Conservation (phyloP, 2,888 invertebrate species). For the Eupelmus urozonus region DNA sequence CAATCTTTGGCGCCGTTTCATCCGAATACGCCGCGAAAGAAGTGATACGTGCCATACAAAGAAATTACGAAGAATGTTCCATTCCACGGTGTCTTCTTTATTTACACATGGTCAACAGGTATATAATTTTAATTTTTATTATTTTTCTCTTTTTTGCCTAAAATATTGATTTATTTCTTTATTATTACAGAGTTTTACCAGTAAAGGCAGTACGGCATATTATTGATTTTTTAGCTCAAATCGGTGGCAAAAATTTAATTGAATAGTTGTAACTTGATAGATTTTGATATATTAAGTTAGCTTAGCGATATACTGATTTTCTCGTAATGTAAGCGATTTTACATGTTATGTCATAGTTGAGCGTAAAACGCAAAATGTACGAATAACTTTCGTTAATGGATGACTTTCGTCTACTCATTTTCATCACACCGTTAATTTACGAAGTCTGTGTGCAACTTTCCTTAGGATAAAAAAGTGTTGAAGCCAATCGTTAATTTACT, state of each 20-base stretch:
- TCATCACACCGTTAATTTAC: background rate
- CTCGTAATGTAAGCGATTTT: background rate
- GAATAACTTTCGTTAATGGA: background rate
- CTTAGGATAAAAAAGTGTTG: background rate
- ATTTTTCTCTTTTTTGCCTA: background rate
- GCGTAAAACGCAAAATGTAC: background rate
- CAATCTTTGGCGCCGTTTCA: slow-evolving; percentile 66
- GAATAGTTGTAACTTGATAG: too few relatives aligned
- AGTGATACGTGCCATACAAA: slow-evolving; percentile 68
- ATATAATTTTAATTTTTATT: background rate
- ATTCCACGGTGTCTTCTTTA: slow-evolving; percentile 69
- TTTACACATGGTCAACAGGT: slow-evolving; percentile 68
- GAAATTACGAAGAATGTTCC: slow-evolving; percentile 70
- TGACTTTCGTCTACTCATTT: background rate
- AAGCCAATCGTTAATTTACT: background rate
- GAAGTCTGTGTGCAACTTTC: background rate
- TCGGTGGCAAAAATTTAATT: background rate
- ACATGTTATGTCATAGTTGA: background rate
- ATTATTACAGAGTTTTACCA: slow-evolving; percentile 64
- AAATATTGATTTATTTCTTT: background rate
- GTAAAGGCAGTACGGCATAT: slow-evolving; percentile 65
- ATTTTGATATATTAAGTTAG: too few relatives aligned
- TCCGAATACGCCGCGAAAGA: slow-evolving; percentile 68
- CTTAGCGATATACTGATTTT: background rate
- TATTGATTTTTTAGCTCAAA: slow-evolving; percentile 64